Evolutionary conservation across 2,888 invertebrate species (phyloP), one percentile per base, ranked within the genome.

Genomic region (Nemurella pictetii): DNA sequence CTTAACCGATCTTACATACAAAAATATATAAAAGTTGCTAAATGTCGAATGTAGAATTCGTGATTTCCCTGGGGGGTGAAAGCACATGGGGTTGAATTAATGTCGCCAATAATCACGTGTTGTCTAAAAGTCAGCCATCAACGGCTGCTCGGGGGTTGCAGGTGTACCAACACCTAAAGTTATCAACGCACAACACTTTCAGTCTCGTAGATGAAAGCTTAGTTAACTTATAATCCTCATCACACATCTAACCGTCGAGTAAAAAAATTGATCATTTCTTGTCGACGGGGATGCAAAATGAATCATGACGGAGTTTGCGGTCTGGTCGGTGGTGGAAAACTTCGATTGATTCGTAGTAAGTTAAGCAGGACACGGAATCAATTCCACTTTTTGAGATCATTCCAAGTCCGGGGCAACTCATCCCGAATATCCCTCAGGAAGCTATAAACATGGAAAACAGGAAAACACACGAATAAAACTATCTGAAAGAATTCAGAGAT

Each of bases 331-430:
- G 20, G 72, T 82, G 82, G 12, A 82, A 82, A 82, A 36, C 82
- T 72, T 55, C 55, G 72, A 82, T 82, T 82, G 82, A 82, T 82
- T 82, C 82, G 55, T 28, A 82, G 55, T 28, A 82, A 82, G 82
- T 82, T 82, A 82, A 82, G 55, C 82, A 72, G 55, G 84, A 85
- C 80, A 85, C 85, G 85, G 30, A 84, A 72, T 84, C 85, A 83
- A 85, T 85, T 84, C 73, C 84, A 83, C 77, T 27, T 27, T 80
- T 82, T 74, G 30, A 29, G 82, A 25, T 72, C 85, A 55, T 83
- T 30, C 82, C 85, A 30, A 20, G 15, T 35, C 20, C 75, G 75
- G 1, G 75, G 12, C 75, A 26, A 27, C 75, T 75, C 75, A 26
- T 30, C 30, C 36, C 55, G 27, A 26, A 72, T 72, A 28, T 78